phyloP scores from a whole-genome alignment of 2,888 invertebrate species.

The Ichneumon xanthorius region DNA sequence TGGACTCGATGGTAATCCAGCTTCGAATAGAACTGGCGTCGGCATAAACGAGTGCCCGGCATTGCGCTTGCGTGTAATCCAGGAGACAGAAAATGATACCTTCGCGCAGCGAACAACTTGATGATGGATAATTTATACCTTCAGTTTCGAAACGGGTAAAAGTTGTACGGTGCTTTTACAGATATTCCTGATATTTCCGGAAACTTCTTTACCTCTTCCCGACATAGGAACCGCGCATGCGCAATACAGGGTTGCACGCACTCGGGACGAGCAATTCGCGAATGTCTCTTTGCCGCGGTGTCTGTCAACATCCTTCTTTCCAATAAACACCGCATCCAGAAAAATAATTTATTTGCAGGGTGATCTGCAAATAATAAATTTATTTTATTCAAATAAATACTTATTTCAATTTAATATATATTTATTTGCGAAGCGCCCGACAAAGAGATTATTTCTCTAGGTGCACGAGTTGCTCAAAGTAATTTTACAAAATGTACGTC shows the following conservation, averaged over 20 bases:
- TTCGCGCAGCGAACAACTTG: not conserved
- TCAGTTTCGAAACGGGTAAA: not conserved
- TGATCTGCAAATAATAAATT: too few species aligned
- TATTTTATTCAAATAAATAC: too few species aligned
- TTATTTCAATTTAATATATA: too few species aligned
- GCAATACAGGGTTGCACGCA: not conserved
- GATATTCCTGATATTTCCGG: not conserved
- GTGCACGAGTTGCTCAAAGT: too few species aligned
- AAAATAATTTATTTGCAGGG: too few species aligned
- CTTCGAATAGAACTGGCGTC: not conserved
- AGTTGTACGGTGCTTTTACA: not conserved
- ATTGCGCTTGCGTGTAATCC: not conserved
- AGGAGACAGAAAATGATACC: not conserved
- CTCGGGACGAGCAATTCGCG: not conserved
- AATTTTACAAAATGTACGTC: too few species aligned
- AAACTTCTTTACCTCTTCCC: not conserved
- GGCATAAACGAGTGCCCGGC: not conserved
- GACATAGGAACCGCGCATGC: not conserved
- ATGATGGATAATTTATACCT: not conserved
- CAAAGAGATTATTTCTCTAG: too few species aligned
- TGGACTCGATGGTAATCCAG: not conserved
- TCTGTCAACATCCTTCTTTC: not conserved
- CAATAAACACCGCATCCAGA: too few species aligned
- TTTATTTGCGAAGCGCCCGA: too few species aligned
- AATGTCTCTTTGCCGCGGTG: not conserved